These are phyloP conservation scores for Polydrusus tereticollis DNA, from an alignment of 2,888 invertebrate species.

Conservation along the genomic window DNA sequence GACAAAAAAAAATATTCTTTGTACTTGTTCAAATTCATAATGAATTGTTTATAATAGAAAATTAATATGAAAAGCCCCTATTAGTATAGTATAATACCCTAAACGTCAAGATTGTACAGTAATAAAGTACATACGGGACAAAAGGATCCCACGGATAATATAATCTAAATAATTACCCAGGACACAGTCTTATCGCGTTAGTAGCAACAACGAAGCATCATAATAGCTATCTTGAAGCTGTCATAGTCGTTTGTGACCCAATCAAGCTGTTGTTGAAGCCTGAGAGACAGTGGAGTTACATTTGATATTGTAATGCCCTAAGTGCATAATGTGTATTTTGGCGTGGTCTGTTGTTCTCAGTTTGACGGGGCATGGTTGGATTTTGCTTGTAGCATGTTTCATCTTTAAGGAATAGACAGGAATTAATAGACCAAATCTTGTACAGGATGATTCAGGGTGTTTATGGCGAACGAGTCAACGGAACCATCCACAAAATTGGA, in stretches of 20 bases:
- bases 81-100: no score
- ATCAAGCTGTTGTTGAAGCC: not conserved
- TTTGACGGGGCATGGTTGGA: not conserved
- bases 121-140: not conserved
- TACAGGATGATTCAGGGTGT: no score
- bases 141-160: not conserved
- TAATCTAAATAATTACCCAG: not conserved
- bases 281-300: slow-evolving; percentile 3
- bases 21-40: no score
- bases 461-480: no score
- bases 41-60: no score
- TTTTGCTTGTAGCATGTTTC: not conserved
- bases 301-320: slow-evolving; percentile 4
- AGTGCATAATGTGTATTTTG: not conserved
- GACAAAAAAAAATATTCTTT: no score
- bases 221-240: slow-evolving; percentile 8
- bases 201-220: not conserved
- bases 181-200: not conserved
- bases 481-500: no score
- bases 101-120: not conserved
- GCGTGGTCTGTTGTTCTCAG: not conserved
- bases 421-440: no score
- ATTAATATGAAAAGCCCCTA: no score
- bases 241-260: slow-evolving; percentile 6
- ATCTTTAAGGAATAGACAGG: no score